Conservation (phyloP, 1,140 invertebrate genomes). For the Temnothorax nylanderi region DNA sequence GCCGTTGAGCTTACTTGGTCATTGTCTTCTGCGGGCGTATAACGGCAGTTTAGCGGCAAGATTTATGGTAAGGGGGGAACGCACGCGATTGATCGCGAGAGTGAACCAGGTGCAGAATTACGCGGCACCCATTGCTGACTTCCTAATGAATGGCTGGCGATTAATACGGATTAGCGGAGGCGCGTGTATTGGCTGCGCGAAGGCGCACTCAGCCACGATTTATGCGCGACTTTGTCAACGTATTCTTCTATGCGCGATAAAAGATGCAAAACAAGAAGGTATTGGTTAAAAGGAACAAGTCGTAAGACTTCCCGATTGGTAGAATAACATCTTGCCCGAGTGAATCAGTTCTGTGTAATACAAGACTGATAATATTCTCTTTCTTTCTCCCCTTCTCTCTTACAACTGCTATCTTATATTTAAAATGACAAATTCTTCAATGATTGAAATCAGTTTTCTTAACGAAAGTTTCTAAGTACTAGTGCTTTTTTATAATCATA, state of each 20-base stretch:
- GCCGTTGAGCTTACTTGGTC: constrained; percentile 59
- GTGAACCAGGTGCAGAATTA: constrained; percentile 67
- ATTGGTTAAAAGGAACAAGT: neutral
- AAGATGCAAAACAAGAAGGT: neutral
- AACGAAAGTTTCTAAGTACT: neutral
- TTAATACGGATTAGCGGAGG: constrained; percentile 72
- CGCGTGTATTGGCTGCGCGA: constrained; percentile 52
- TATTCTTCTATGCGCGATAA: constrained; percentile 32
- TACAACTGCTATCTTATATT: neutral
- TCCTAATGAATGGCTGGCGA: constrained; percentile 72
- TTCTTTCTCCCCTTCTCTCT: neutral
- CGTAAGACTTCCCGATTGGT: neutral
- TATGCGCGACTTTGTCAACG: constrained; percentile 56
- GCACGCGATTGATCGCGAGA: constrained; percentile 70
- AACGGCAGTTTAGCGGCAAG: constrained; percentile 59
- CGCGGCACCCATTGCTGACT: constrained; percentile 68
- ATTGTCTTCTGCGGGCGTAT: constrained; percentile 62
- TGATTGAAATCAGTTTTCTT: neutral
- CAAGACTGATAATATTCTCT: neutral
- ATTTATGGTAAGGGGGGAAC: constrained; percentile 67
- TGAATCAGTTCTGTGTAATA: neutral
- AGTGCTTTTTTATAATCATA: neutral
- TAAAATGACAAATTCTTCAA: neutral
- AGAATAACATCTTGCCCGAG: neutral
- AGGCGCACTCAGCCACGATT: constrained; percentile 50